These are phyloP conservation scores for Pygocentrus nattereri DNA, from an alignment of 2,797 vertebrate genomes.

Conservation along the genomic window DNA sequence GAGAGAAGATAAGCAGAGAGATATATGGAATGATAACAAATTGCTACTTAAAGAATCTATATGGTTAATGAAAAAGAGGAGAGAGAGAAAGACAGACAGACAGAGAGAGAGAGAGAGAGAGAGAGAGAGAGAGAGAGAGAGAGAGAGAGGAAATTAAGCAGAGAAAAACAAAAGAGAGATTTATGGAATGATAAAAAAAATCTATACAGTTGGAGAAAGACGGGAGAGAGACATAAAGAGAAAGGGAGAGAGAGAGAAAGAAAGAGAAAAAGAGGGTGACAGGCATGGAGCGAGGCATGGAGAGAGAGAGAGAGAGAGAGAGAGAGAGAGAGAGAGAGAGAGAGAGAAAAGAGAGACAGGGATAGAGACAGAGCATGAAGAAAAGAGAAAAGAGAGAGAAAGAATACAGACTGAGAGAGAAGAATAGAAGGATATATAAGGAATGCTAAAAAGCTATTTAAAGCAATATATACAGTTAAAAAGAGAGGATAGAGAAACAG, in stretches of 20 bases:
- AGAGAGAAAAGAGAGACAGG: background rate
- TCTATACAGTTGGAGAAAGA: background rate
- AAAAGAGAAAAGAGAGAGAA: background rate
- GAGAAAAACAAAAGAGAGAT: background rate
- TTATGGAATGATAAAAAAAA: background rate
- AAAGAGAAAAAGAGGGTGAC: background rate
- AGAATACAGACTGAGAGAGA: conserved; percentile 45
- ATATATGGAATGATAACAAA: background rate
- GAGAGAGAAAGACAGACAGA: background rate
- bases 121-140: conserved; percentile 39
- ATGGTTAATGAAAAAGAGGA: conserved; percentile 20
- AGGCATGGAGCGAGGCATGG: conserved; percentile 42
- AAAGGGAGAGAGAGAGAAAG: conserved; percentile 56
- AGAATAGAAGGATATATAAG: conserved; percentile 2
- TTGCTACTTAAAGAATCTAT: background rate
- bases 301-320: background rate
- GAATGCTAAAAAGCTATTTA: too few relatives aligned
- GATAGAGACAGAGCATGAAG: background rate
- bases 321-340: background rate
- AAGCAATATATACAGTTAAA: too few relatives aligned
- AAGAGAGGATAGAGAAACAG: conserved; percentile 37
- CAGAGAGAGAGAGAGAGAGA: background rate
- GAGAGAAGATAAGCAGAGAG: background rate
- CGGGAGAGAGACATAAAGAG: conserved; percentile 58
- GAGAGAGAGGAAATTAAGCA: background rate